Evolutionary conservation across 2,797 vertebrate species (phyloP).

Genomic region (Takifugu rubripes): DNA sequence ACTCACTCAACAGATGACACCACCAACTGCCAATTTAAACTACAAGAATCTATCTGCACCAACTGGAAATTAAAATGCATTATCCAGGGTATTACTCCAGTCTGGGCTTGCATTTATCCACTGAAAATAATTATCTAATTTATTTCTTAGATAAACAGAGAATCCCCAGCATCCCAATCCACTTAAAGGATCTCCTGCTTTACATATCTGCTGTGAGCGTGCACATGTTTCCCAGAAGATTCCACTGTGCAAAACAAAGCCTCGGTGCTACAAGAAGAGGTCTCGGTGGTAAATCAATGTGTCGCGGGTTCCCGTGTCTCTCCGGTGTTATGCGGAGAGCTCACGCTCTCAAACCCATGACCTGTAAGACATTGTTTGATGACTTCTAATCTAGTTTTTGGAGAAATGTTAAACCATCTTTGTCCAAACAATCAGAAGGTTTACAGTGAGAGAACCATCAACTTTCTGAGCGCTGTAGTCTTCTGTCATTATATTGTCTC

Average conservation of each 20-base stretch:
- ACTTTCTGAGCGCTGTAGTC: too few species aligned
- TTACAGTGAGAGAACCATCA: background rate
- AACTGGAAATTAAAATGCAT: constrained; percentile 58
- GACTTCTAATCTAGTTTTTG: constrained; percentile 4
- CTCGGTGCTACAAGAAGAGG: background rate
- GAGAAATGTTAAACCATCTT: constrained; percentile 28
- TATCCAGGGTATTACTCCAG: constrained; percentile 59
- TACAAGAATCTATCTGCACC: constrained; percentile 47
- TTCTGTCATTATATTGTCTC: too few species aligned
- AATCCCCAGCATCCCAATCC: constrained; percentile 66
- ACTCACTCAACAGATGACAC: constrained; percentile 57
- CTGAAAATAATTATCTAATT: constrained; percentile 72
- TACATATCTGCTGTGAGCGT: constrained; percentile 53
- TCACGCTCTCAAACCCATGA: constrained; percentile 21
- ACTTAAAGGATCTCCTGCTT: constrained; percentile 58
- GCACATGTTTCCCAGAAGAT: constrained; percentile 53
- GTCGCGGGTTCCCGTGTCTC: background rate
- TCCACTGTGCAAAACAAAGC: constrained; percentile 23
- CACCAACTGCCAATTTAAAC: constrained; percentile 65
- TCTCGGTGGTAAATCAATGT: background rate
- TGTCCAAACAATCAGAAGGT: constrained; percentile 42
- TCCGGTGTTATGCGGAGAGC: constrained; percentile 11
- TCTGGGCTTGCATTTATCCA: constrained; percentile 64
- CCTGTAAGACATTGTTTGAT: constrained; percentile 8
- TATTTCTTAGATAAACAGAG: constrained; percentile 67